These are phyloP conservation scores for Bombus ignitus DNA, from an alignment of 1,140 invertebrate genomes.

Conservation along the genomic window DNA sequence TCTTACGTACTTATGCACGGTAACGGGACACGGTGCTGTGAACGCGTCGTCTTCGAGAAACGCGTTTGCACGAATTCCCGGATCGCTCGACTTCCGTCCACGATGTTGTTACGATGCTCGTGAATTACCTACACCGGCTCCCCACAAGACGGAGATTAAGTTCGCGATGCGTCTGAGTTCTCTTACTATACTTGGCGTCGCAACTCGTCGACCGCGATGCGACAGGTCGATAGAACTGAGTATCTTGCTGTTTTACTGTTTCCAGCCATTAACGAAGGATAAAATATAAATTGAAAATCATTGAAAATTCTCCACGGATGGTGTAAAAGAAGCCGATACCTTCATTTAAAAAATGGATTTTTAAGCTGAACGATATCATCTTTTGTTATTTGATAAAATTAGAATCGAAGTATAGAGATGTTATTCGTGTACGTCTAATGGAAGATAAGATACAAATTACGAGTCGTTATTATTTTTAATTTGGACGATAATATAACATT, in stretches of 20 bases:
- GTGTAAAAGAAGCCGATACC: not conserved
- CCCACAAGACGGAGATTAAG: constrained; percentile 27
- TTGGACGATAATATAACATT: not conserved
- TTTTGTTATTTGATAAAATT: not conserved
- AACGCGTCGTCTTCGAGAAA: constrained; percentile 17
- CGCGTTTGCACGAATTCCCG: constrained; percentile 44
- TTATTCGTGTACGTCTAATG: not conserved
- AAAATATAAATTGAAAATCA: not conserved
- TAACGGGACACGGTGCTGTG: constrained; percentile 39
- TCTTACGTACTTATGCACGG: constrained; percentile 11
- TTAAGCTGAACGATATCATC: no score
- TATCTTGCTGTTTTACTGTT: not conserved
- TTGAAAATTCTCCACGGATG: not conserved
- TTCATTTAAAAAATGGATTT: not conserved
- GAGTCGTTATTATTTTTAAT: not conserved
- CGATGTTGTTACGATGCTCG: not conserved
- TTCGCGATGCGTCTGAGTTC: constrained; percentile 28
- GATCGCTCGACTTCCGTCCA: constrained; percentile 42
- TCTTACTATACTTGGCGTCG: not conserved
- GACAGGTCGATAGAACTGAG: not conserved
- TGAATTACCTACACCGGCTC: constrained; percentile 6
- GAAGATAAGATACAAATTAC: not conserved
- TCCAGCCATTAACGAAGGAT: not conserved
- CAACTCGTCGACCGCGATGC: not conserved
- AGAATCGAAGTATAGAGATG: not conserved